Conservation (phyloP, 1,140 invertebrate genomes). For the Tenebrio molitor region DNA sequence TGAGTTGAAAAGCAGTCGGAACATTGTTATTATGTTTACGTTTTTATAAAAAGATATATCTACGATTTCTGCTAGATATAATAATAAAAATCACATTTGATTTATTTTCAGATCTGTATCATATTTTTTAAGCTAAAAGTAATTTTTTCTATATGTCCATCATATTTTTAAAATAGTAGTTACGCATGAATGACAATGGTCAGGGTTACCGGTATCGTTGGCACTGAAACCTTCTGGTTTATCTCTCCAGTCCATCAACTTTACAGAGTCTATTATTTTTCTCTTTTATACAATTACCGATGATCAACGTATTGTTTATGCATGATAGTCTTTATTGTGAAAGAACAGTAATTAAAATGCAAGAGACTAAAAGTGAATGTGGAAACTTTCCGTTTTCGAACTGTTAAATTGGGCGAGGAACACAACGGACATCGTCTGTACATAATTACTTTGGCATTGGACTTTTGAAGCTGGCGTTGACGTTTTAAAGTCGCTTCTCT, state of each 20-base stretch:
- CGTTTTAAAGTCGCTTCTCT: background rate
- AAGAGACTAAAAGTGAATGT: conserved; percentile 28
- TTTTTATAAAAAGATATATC: too few relatives aligned
- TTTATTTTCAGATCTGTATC: too few relatives aligned
- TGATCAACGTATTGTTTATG: background rate
- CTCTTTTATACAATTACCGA: conserved; percentile 1
- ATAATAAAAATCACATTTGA: too few relatives aligned
- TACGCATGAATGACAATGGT: conserved; percentile 32
- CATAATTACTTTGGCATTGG: conserved; percentile 23
- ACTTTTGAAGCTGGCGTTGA: conserved; percentile 1
- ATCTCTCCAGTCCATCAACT: conserved; percentile 22
- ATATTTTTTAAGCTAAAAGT: too few relatives aligned
- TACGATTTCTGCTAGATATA: too few relatives aligned
- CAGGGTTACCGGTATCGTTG: conserved; percentile 3
- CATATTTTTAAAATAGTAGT: too few relatives aligned
- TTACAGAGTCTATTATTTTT: background rate
- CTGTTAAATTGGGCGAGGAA: background rate
- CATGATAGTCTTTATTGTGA: conserved; percentile 10
- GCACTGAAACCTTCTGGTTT: conserved; percentile 26
- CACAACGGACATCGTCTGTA: background rate
- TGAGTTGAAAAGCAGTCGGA: too few relatives aligned
- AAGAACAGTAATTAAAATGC: conserved; percentile 23
- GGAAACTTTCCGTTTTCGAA: conserved; percentile 28
- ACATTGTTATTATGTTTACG: too few relatives aligned
- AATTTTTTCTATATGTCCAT: too few relatives aligned